phyloP scores from a whole-genome alignment of 2,888 invertebrate genomes.

The Prenolepis imparis region DNA sequence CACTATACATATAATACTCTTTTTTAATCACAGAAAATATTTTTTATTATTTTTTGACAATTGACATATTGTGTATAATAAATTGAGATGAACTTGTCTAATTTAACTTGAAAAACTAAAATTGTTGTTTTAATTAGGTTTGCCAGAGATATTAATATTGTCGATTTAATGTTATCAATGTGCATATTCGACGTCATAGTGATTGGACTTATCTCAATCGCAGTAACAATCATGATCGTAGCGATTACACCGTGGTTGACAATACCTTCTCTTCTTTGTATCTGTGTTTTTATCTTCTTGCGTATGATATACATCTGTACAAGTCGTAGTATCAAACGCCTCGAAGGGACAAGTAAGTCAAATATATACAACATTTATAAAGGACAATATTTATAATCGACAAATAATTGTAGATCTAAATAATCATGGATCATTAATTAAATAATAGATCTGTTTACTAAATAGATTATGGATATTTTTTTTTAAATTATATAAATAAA shows the following conservation, averaged over 20 bases:
- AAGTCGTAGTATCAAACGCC: conserved; percentile 92
- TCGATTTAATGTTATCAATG: conserved; percentile 89
- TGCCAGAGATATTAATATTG: conserved; percentile 94
- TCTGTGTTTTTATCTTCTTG: conserved; percentile 88
- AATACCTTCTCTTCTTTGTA: conserved; percentile 88
- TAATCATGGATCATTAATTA: not conserved
- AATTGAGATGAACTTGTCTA: not conserved
- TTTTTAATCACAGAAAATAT: not conserved
- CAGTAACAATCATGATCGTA: conserved; percentile 89
- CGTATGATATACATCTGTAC: conserved; percentile 92
- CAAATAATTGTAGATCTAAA: not conserved
- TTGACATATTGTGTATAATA: not conserved
- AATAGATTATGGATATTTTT: not conserved
- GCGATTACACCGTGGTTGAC: conserved; percentile 92
- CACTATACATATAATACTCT: not conserved
- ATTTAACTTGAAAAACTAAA: not conserved
- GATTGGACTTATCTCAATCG: conserved; percentile 87
- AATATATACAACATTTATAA: not conserved
- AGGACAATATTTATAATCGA: not conserved
- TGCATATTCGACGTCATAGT: conserved; percentile 90
- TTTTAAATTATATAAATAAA: too few species aligned
- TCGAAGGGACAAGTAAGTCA: conserved; percentile 93
- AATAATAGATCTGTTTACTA: not conserved
- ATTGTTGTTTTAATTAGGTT: conserved; percentile 87
- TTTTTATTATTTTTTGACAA: conserved; percentile 9